phyloP scores from a whole-genome alignment of 1,140 invertebrate species.

The Pachyrhynchus sulphureomaculatus region DNA sequence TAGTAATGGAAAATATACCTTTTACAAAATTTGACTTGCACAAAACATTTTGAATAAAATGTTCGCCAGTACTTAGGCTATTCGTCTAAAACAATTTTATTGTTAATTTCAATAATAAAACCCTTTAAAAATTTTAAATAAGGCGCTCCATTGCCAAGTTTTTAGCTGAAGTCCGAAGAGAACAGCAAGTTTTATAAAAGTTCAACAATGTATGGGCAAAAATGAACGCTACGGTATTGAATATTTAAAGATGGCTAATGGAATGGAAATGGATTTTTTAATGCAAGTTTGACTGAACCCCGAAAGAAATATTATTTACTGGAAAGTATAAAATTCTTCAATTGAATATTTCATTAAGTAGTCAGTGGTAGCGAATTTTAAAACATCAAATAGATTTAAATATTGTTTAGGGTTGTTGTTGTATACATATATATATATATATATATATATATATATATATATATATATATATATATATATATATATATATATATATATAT shows the following conservation, averaged over 20 bases:
- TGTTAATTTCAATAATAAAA: background rate
- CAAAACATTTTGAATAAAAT: too few relatives aligned
- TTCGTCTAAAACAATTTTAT: too few relatives aligned
- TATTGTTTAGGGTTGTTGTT: too few relatives aligned
- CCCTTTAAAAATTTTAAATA: background rate
- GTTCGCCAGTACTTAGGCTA: too few relatives aligned
- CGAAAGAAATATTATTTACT: conserved; percentile 24
- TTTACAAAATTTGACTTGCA: too few relatives aligned
- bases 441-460: too few relatives aligned
- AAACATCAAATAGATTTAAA: background rate
- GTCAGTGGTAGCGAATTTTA: background rate
- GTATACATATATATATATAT: too few relatives aligned
- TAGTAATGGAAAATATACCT: too few relatives aligned
- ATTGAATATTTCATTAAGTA: conserved; percentile 15
- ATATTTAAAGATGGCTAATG: conserved; percentile 32
- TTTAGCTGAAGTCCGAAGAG: conserved; percentile 3
- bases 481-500: too few relatives aligned
- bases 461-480: too few relatives aligned
- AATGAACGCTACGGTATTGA: conserved; percentile 24
- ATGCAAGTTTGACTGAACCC: conserved; percentile 8
- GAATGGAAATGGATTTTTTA: conserved; percentile 34
- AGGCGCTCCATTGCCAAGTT: background rate
- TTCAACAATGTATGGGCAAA: conserved; percentile 22
- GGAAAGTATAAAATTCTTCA: conserved; percentile 3
- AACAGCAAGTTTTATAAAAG: conserved; percentile 8